Conservation (phyloP, 2,113 vertebrate species). For the Argyrosomus japonicus region DNA sequence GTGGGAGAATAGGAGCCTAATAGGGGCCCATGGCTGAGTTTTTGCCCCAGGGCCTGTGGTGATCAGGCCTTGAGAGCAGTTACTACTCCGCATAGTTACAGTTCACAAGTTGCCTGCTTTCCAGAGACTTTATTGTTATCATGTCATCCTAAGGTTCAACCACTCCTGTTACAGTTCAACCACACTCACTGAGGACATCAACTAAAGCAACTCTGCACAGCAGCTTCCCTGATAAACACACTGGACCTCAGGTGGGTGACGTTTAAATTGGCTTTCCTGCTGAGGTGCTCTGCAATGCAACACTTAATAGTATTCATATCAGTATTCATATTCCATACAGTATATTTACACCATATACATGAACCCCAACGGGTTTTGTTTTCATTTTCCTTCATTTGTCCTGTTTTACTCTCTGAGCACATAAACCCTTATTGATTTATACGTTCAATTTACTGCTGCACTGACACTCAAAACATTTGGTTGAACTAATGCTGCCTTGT, state of each 20-base stretch:
- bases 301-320: background rate
- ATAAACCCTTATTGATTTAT: slow-evolving; percentile 16
- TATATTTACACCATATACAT: background rate
- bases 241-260: slow-evolving; percentile 65
- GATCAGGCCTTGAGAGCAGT: slow-evolving; percentile 19
- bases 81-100: slow-evolving; percentile 3
- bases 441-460: slow-evolving; percentile 11
- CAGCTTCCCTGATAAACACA: slow-evolving; percentile 49
- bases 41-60: background rate
- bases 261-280: background rate
- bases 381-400: background rate
- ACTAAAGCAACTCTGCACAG: background rate
- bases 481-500: slow-evolving; percentile 7
- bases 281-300: background rate
- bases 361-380: background rate
- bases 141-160: slow-evolving; percentile 67
- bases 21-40: slow-evolving; percentile 1
- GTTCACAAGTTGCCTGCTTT: slow-evolving; percentile 2
- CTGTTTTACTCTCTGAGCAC: slow-evolving; percentile 12
- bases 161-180: slow-evolving; percentile 40
- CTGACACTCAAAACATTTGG: background rate
- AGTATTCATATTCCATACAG: background rate
- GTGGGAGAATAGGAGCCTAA: background rate
- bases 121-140: slow-evolving; percentile 1
- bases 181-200: slow-evolving; percentile 15